Evolutionary conservation across 2,113 vertebrate species (phyloP).

Genomic region (Panthera tigris): DNA sequence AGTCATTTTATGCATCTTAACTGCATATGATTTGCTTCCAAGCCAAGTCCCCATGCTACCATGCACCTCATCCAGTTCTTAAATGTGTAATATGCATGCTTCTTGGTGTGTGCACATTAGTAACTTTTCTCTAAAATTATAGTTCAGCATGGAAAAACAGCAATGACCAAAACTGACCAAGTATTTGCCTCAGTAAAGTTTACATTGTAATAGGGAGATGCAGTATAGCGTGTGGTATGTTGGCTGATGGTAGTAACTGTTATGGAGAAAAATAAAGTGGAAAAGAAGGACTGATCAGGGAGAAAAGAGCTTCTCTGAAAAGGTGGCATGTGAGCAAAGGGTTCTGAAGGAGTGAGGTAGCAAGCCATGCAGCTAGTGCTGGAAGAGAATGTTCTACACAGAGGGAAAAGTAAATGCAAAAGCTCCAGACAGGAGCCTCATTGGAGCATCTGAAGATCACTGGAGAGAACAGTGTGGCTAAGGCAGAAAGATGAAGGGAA

Average conservation of each 20-base stretch:
- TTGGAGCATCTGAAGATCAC: background rate
- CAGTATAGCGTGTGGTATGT: fast-evolving
- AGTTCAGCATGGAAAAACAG: background rate
- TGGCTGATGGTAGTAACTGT: background rate
- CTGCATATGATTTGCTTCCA: constrained; percentile 64
- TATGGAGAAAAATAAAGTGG: background rate
- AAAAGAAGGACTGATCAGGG: background rate
- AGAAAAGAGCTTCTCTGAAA: background rate
- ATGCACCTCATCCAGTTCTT: constrained; percentile 33
- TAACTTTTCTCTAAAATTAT: constrained; percentile 45
- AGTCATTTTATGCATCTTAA: constrained; percentile 35
- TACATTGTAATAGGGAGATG: background rate
- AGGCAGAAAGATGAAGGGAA: background rate
- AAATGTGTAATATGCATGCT: constrained; percentile 38
- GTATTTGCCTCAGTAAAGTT: background rate
- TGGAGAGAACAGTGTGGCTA: background rate
- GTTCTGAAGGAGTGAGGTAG: background rate
- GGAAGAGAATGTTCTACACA: background rate
- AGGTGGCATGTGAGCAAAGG: background rate
- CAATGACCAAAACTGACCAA: background rate
- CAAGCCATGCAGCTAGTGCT: background rate
- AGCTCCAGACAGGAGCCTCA: background rate
- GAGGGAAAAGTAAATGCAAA: background rate
- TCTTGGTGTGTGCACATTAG: background rate
- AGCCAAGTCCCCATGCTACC: constrained; percentile 22